Base-by-base conservation (phyloP, 2,797 vertebrate genomes). In the Vultur gryphus region DNA sequence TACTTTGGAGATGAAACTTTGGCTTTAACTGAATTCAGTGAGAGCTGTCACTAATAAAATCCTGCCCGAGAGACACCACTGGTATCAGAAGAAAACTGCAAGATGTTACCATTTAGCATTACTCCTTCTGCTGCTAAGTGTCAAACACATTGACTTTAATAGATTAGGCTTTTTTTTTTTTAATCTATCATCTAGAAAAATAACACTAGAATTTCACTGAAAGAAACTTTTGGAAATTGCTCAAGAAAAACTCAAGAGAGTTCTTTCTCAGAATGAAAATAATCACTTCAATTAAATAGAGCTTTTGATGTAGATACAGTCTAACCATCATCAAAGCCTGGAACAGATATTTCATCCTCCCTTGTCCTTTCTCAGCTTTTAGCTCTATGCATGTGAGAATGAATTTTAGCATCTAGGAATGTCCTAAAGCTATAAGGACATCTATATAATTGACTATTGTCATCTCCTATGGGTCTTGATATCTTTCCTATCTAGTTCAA, bases 301-400 rank as follows among this genome's bases (percentile, higher is more conserved):
- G 71, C 80, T 95, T 97, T 96, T 93, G 92, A 86, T 92, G 86
- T 57, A 95, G 94, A 94, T 88, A 82, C 20, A 85, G 86, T 41
- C 66, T 67, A 93, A 89, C 77, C 69, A 21, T 29, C 88, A 90
- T 90, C 89, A 95, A 96, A 95, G 76, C 75, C 84, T 91, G 84
- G 48, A 90, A 92, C 17, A 91, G 72, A 70, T 87, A 84, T 59
- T 90, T 95, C 79, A 84, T 89, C 64, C 33, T 76, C 71, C 77
- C 80, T 72, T 86, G 84, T 43, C 49, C 82, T 94, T 78, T 75
- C 86, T 89, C 69, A 86, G 78, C 59, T 95, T 95, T 85, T 91
- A 88, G 90, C 55, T 93, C 55, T 48, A 28, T n/a, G 58, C 9
- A 41, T 19, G 49, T 75, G 75, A 93, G 64, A 95, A 96, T 77